Conservation (phyloP, 2,113 vertebrate species). For the Excalfactoria chinensis region DNA sequence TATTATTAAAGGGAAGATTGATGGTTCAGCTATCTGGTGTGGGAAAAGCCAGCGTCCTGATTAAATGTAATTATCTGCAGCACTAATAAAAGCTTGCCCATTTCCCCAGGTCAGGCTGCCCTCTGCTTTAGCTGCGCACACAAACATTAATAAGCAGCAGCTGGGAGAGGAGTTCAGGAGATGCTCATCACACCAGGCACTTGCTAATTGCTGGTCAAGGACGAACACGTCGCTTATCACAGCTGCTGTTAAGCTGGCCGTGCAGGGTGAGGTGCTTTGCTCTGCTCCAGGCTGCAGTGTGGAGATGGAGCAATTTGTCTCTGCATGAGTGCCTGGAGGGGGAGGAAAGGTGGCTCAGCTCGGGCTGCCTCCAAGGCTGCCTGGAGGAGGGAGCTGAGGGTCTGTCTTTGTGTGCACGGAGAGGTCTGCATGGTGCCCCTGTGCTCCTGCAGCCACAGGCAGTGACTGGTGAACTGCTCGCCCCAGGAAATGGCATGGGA, state of each 20-base stretch:
- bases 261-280: accelerated
- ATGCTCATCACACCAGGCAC: not conserved
- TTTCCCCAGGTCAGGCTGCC: slow-evolving; percentile 41
- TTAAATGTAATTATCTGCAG: slow-evolving; percentile 67
- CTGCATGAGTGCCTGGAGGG: accelerated
- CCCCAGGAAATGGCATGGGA: not conserved
- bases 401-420: accelerated
- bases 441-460: not conserved
- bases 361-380: not conserved
- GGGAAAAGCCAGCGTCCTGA: slow-evolving; percentile 62
- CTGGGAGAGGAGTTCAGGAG: not conserved
- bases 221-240: accelerated
- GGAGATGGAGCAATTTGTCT: accelerated
- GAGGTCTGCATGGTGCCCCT: accelerated
- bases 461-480: not conserved
- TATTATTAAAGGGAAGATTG: slow-evolving; percentile 62
- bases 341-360: accelerated
- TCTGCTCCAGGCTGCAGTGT: accelerated
- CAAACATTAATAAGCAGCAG: not conserved
- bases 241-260: not conserved
- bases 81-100: slow-evolving; percentile 28
- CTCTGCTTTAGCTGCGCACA: not conserved
- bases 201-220: slow-evolving; percentile 37
- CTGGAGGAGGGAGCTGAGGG: not conserved
- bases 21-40: slow-evolving; percentile 57